Conservation (phyloP, 2,113 vertebrate species). For the Ophthalmolycus amberensis region DNA sequence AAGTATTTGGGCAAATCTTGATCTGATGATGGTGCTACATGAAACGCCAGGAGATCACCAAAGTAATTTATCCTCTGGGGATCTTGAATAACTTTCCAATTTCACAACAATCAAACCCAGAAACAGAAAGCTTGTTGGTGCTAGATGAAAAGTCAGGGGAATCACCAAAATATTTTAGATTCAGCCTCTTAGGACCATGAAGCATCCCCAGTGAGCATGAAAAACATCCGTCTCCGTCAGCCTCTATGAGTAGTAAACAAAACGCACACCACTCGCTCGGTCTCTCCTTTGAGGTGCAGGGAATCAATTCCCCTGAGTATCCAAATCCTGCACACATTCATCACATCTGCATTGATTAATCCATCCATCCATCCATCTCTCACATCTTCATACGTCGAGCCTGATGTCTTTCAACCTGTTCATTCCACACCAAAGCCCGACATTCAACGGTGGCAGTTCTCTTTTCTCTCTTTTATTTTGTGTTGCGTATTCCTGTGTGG, state of each 20-base stretch:
- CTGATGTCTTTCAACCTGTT: not conserved
- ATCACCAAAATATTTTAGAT: not conserved
- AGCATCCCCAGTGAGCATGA: not conserved
- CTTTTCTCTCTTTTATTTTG: slow-evolving; percentile 3
- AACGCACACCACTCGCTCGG: not conserved
- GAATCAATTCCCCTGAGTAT: not conserved
- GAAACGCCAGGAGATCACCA: too few relatives aligned
- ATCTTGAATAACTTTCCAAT: not conserved
- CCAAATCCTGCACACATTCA: not conserved
- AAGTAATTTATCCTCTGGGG: too few relatives aligned
- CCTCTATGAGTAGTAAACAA: not conserved
- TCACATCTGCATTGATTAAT: not conserved
- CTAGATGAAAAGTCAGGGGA: too few relatives aligned
- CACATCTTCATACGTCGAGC: not conserved
- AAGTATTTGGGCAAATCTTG: too few relatives aligned
- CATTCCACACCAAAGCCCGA: not conserved
- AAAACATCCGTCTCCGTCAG: not conserved
- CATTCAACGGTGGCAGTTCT: not conserved
- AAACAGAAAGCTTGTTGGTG: not conserved
- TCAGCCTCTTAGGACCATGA: not conserved
- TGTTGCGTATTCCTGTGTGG: not conserved
- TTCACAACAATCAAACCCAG: not conserved
- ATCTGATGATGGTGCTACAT: too few relatives aligned
- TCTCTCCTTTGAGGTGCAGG: not conserved
- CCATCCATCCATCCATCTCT: not conserved